Conservation (phyloP, 2,113 vertebrate species). For the Cyanocitta stelleri region DNA sequence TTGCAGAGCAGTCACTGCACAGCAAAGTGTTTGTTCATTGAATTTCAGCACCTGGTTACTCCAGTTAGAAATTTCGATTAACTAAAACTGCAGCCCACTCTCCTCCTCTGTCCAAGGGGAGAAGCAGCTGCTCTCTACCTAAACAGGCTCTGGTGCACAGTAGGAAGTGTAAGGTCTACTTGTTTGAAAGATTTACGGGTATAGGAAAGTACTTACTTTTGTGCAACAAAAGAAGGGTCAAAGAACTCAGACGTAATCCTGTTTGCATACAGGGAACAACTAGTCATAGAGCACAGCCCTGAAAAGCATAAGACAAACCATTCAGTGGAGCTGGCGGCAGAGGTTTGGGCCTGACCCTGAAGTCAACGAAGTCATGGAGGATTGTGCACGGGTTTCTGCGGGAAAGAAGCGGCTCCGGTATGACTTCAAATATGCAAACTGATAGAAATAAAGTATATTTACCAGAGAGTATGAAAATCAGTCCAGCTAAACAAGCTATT, state of each 20-base stretch:
- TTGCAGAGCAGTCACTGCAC: not conserved
- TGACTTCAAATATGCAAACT: not conserved
- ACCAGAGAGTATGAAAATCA: constrained; percentile 90
- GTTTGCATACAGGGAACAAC: constrained; percentile 90
- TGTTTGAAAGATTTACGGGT: not conserved
- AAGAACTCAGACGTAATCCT: constrained; percentile 85
- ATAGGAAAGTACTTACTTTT: constrained; percentile 84
- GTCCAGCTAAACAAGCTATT: constrained; percentile 86
- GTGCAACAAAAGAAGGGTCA: constrained; percentile 81
- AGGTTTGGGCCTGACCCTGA: constrained; percentile 5
- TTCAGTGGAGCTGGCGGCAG: not conserved
- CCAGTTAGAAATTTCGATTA: not conserved
- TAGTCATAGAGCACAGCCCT: constrained; percentile 90
- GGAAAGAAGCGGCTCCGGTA: not conserved
- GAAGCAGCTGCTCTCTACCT: not conserved
- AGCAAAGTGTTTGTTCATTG: not conserved
- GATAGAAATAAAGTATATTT: constrained; percentile 57
- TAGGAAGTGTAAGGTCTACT: not conserved
- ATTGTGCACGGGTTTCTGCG: not conserved
- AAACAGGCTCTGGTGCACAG: not conserved
- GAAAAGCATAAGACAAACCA: constrained; percentile 38
- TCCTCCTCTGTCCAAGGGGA: not conserved
- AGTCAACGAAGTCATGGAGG: not conserved
- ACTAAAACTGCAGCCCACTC: not conserved
- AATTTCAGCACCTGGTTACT: not conserved